Evolutionary conservation across 2,888 invertebrate genomes (phyloP).

Genomic region (Aromia moschata): DNA sequence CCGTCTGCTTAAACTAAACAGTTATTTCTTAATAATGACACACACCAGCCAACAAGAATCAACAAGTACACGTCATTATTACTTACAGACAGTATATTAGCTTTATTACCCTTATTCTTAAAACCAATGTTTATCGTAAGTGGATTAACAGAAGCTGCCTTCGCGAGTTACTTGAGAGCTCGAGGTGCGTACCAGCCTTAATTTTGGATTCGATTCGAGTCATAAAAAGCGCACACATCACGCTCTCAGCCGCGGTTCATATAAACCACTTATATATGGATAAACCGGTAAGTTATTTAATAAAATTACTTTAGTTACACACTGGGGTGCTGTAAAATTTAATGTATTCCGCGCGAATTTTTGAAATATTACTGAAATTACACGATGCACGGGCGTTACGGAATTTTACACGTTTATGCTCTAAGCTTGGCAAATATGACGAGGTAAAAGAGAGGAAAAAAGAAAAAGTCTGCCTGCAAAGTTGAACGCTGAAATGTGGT

Average conservation of each 20-base stretch:
- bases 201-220: slow-evolving; percentile 23
- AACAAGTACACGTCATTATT: too few species aligned
- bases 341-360: slow-evolving; percentile 8
- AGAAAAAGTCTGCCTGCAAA: neutral
- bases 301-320: slow-evolving; percentile 20
- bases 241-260: slow-evolving; percentile 5
- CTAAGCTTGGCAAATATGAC: neutral
- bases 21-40: too few species aligned
- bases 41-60: too few species aligned
- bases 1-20: too few species aligned
- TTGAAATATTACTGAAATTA: slow-evolving; percentile 5
- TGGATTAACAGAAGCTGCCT: slow-evolving; percentile 17
- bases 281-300: slow-evolving; percentile 21
- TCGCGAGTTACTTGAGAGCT: slow-evolving; percentile 2
- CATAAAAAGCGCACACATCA: slow-evolving; percentile 16
- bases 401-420: slow-evolving; percentile 1
- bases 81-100: slow-evolving; percentile 5
- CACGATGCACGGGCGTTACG: neutral
- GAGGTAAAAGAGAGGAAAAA: neutral
- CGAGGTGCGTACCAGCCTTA: slow-evolving; percentile 11
- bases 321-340: slow-evolving; percentile 23
- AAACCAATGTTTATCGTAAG: slow-evolving; percentile 8
- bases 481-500: too few species aligned
- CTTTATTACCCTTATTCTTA: neutral
- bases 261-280: slow-evolving; percentile 5